Evolutionary conservation across 1,140 invertebrate species (phyloP).

Genomic region (Cyclargus thomasi): DNA sequence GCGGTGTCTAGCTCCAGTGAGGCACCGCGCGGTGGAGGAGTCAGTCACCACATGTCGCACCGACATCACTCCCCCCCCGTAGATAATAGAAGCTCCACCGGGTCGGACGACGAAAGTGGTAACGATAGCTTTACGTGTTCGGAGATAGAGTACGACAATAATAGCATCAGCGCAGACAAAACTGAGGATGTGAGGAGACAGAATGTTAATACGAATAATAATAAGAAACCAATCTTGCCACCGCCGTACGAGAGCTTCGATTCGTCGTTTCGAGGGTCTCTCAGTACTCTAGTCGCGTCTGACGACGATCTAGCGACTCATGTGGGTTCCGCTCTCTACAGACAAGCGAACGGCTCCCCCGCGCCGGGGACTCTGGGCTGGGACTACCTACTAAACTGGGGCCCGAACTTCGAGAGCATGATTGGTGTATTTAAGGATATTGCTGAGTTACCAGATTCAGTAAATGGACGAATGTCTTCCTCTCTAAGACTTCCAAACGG

Average conservation of each 20-base stretch:
- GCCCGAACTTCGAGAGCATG: conserved; percentile 95
- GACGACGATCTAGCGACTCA: conserved; percentile 91
- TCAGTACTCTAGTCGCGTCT: conserved; percentile 93
- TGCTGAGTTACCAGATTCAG: conserved; percentile 91
- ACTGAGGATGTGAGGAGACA: conserved; percentile 79
- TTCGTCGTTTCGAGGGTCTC: conserved; percentile 93
- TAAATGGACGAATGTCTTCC: conserved; percentile 79
- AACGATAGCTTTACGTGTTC: conserved; percentile 99
- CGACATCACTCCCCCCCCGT: conserved; percentile 82
- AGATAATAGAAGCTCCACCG: conserved; percentile 86
- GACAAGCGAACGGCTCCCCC: conserved; percentile 85
- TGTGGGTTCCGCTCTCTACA: conserved; percentile 82
- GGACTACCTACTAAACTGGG: conserved; percentile 97
- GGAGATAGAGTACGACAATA: conserved; percentile 97
- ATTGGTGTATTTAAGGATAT: conserved; percentile 98
- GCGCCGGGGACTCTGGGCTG: conserved; percentile 85
- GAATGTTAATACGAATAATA: conserved; percentile 76
- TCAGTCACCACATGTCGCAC: conserved; percentile 78
- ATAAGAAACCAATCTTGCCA: conserved; percentile 80
- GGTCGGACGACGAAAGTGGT: conserved; percentile 93
- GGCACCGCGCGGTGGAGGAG: conserved; percentile 80
- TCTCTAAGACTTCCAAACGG: conserved; percentile 80
- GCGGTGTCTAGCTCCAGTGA: conserved; percentile 95
- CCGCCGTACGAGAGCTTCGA: conserved; percentile 94
- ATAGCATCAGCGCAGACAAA: conserved; percentile 87